Conservation (phyloP, 2,113 vertebrate species). For the Nothocercus julius region DNA sequence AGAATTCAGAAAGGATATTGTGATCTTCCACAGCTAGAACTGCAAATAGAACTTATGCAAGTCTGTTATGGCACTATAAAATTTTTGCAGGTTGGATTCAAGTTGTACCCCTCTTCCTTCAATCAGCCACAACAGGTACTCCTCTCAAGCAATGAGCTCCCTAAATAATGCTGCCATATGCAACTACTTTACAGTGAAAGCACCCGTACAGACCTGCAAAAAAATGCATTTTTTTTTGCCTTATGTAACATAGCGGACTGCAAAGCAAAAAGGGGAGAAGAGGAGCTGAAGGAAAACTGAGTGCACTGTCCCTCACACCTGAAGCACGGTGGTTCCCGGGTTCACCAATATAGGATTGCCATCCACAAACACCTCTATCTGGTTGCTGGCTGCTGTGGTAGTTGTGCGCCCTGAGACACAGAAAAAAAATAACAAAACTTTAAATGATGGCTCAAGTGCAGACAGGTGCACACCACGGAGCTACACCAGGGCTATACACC, state of each 20-base stretch:
- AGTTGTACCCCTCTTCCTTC: neutral
- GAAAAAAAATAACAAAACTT: neutral
- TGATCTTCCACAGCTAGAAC: neutral
- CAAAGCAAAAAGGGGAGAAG: neutral
- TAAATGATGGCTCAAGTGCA: neutral
- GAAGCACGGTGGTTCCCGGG: constrained; percentile 93
- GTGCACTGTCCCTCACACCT: constrained; percentile 76
- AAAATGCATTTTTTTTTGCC: neutral
- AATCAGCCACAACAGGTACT: neutral
- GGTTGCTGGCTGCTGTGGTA: constrained; percentile 83
- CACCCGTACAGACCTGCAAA: fast-evolving
- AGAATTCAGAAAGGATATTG: neutral
- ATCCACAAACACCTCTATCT: constrained; percentile 95
- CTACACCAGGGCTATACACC: neutral
- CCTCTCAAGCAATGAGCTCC: neutral
- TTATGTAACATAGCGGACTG: neutral
- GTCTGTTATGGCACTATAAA: neutral
- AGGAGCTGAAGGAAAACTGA: neutral
- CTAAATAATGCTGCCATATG: neutral
- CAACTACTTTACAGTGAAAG: neutral
- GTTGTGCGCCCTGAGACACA: constrained; percentile 76
- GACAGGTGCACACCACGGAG: fast-evolving
- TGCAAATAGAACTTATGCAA: neutral
- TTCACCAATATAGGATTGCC: constrained; percentile 88
- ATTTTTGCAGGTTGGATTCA: neutral